These are phyloP conservation scores for Marisa cornuarietis DNA, from an alignment of 1,140 invertebrate genomes.

Conservation along the genomic window DNA sequence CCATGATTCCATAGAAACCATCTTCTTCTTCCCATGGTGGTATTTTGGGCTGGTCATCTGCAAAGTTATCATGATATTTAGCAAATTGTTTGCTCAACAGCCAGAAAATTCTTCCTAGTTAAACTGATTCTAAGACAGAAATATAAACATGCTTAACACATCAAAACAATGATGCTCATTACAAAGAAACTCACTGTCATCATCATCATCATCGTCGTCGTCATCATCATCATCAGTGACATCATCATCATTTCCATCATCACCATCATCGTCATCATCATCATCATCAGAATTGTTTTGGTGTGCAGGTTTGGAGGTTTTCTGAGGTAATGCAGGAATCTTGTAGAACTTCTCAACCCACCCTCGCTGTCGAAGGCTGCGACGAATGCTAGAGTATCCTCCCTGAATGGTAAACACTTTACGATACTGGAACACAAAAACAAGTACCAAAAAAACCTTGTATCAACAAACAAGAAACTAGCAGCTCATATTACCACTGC, in stretches of 20 bases:
- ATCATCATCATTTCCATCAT: conserved; percentile 62
- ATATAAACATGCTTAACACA: too few relatives aligned
- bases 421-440: conserved; percentile 59
- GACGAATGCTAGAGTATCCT: conserved; percentile 67
- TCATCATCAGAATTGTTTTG: conserved; percentile 49
- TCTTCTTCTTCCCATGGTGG: conserved; percentile 67
- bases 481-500: too few relatives aligned
- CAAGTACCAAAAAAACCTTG: not conserved
- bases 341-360: conserved; percentile 70
- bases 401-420: conserved; percentile 70
- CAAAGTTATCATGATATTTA: conserved; percentile 25
- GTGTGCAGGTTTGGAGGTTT: conserved; percentile 42
- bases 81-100: not conserved
- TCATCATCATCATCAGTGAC: conserved; percentile 57
- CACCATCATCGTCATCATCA: conserved; percentile 62
- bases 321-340: conserved; percentile 50
- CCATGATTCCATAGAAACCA: conserved; percentile 67
- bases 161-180: too few relatives aligned
- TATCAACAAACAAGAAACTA: too few relatives aligned
- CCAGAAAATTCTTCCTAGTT: too few relatives aligned
- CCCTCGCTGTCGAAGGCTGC: conserved; percentile 66
- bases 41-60: conserved; percentile 62
- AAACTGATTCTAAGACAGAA: too few relatives aligned
- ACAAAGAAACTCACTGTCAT: conserved; percentile 11
- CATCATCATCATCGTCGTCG: conserved; percentile 27